phyloP scores from a whole-genome alignment of 2,888 invertebrate genomes.

The Agrochola litura region DNA sequence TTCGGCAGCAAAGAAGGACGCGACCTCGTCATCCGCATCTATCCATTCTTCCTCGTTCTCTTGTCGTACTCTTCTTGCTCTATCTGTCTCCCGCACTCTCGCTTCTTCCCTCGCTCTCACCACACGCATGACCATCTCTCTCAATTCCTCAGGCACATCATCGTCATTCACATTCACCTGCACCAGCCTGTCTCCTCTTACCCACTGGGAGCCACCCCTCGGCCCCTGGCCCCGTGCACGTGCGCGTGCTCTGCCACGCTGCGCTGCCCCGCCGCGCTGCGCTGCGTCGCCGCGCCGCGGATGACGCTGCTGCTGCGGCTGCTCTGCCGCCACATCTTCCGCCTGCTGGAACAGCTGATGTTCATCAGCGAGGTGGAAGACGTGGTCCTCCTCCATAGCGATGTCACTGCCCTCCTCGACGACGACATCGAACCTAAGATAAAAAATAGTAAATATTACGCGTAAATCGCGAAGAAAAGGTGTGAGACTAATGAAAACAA shows the following conservation, averaged over 20 bases:
- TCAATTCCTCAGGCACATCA: neutral
- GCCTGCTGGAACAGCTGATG: neutral
- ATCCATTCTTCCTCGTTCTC: neutral
- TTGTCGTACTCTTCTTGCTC: neutral
- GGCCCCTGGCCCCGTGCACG: neutral
- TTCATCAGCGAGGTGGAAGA: neutral
- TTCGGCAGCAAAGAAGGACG: neutral
- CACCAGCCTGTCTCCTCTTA: neutral
- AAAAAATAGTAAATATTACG: neutral
- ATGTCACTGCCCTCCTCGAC: neutral
- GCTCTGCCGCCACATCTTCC: neutral
- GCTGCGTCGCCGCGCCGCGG: neutral
- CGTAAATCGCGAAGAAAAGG: neutral
- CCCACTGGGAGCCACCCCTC: neutral
- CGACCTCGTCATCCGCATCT: neutral
- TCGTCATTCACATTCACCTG: neutral
- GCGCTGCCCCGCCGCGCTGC: neutral
- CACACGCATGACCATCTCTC: neutral
- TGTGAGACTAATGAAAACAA: neutral
- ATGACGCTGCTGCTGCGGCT: neutral
- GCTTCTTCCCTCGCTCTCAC: neutral
- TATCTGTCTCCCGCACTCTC: conserved; percentile 1
- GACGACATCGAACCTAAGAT: neutral
- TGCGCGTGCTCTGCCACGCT: neutral
- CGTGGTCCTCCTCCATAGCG: neutral